These are phyloP conservation scores for Melangyna quadrimaculata DNA, from an alignment of 2,888 invertebrate species.

Conservation along the genomic window DNA sequence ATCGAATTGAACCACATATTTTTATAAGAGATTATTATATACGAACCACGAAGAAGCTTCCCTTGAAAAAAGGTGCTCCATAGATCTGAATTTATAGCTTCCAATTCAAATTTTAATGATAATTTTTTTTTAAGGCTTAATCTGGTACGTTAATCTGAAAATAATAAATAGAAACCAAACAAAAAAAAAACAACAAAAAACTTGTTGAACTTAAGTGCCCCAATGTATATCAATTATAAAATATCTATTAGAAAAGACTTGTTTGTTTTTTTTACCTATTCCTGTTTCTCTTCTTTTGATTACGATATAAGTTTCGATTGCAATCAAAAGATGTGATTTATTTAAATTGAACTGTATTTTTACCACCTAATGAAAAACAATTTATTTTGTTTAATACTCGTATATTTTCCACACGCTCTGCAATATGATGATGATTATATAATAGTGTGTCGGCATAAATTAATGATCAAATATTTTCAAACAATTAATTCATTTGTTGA, in stretches of 20 bases:
- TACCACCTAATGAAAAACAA: conserved; percentile 19
- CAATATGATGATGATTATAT: neutral
- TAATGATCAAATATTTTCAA: neutral
- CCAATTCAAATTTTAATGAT: conserved; percentile 34
- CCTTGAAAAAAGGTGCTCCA: conserved; percentile 6
- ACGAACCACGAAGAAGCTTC: neutral
- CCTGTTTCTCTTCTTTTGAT: neutral
- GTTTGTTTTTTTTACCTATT: neutral
- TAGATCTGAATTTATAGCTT: conserved; percentile 10
- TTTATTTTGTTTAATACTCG: conserved; percentile 1
- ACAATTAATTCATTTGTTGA: neutral
- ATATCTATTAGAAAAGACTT: conserved; percentile 4
- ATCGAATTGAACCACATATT: conserved; percentile 29
- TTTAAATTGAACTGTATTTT: conserved; percentile 4
- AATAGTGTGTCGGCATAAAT: neutral
- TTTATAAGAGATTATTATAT: conserved; percentile 14
- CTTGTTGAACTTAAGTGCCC: conserved; percentile 6
- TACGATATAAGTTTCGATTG: conserved; percentile 16
- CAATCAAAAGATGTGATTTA: conserved; percentile 19
- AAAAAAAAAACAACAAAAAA: neutral
- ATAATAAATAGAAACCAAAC: neutral
- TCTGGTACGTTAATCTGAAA: neutral
- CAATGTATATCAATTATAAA: neutral
- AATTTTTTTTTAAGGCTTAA: conserved; percentile 2
- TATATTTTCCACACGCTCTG: neutral